Evolutionary conservation across 2,888 invertebrate species (phyloP), one percentile per base, ranked within the genome.

Genomic region (Thymelicus acteon): DNA sequence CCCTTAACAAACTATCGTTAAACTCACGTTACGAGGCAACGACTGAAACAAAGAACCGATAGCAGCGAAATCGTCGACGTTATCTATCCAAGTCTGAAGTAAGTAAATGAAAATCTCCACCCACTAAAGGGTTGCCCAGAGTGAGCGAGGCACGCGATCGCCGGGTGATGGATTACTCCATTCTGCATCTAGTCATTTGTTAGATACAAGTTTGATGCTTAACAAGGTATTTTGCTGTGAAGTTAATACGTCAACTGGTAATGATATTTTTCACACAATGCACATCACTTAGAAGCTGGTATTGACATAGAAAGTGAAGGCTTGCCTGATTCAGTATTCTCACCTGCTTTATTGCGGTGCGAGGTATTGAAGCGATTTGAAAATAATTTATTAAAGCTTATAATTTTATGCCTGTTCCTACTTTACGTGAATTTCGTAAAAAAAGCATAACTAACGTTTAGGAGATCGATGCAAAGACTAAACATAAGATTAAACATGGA

Each of bases 101-200:
- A 37, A 47, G 61, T 61, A 61, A 61, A 62, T 49, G 48, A 49
- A 49, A 62, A 49, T 62, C 24, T 62, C 48, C 62, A 19, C 62
- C 62, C 62, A 62, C 62, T 37, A 49, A 61, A 62, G 62, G 47
- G 62, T 62, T 62, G n/a, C 47, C 13, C 3, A 58, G 58, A 19
- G 7, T 15, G 13, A 58, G 37, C 10, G 39, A 39, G n/a, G 15
- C 60, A 60, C 60, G 60, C 60, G 60, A 60, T 60, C 40, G 15
- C 6, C 24, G 54, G 13, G 61, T 61, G 47, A 61, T 61, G 61
- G 39, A 60, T 60, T 40, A 19, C 40, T 60, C 19, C 40, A 60
- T 40, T 60, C 40, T 60, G 24, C 31, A 5, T 60, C 39, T 24
- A 12, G 7, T 37, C 12, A 24, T 60, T 44, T 24, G 24, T 61